Percentiles rank a stretch among this genome's conserved stretches.
phyloP scores from a whole-genome alignment of 2,113 vertebrate genomes.

The Percopsis transmontana region DNA sequence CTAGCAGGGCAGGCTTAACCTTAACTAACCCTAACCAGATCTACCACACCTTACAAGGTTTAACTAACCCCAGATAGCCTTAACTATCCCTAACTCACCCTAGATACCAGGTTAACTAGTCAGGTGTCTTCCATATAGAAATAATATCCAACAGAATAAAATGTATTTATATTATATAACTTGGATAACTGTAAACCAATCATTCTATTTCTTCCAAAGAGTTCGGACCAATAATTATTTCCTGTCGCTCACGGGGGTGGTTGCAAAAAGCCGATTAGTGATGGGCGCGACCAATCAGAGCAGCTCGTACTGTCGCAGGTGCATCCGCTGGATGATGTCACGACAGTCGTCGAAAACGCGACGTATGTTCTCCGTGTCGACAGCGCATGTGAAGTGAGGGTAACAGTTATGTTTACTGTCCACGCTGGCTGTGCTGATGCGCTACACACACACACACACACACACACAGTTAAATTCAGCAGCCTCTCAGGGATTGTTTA shows the following conservation, averaged over 20 bases:
- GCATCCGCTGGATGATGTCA: constrained; percentile 86
- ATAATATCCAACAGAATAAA: too few species aligned
- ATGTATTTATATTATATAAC: too few species aligned
- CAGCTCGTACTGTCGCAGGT: constrained; percentile 96
- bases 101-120: too few species aligned
- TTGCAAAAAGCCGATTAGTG: neutral
- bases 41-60: too few species aligned
- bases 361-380: constrained; percentile 96
- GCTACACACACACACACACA: constrained; percentile 69
- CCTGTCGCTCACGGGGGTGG: neutral
- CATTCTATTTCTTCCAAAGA: neutral
- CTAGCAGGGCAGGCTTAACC: too few species aligned
- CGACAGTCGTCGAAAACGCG: constrained; percentile 81
- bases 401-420: constrained; percentile 95
- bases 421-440: constrained; percentile 92
- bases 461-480: neutral
- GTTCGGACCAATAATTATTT: neutral
- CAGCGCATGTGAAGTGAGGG: constrained; percentile 95
- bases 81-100: too few species aligned
- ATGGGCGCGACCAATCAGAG: constrained; percentile 80
- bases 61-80: too few species aligned
- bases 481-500: neutral
- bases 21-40: too few species aligned
- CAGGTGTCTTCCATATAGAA: too few species aligned
- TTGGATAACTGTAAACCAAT: neutral